phyloP scores from a whole-genome alignment of 92 coral and sea anemone species.

The Siderastrea siderea region DNA sequence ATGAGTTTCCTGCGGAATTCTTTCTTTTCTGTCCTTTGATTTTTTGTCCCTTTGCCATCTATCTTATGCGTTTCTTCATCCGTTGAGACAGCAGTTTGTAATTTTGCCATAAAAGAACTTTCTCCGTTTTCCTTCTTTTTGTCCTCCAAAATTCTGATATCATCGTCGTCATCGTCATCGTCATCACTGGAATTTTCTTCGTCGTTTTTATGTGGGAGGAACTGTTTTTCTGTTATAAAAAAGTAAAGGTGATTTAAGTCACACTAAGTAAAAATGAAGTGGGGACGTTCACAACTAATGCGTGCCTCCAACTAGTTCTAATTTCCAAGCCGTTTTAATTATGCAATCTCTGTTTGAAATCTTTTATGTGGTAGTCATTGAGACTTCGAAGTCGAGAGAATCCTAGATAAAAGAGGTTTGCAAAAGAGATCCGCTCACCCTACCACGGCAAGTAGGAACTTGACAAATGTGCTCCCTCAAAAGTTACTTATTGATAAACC shows the following conservation, averaged over 20 bases:
- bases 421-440: background rate
- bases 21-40: constrained; percentile 39
- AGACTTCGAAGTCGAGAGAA: background rate
- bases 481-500: no score
- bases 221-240: constrained; percentile 27
- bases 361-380: background rate
- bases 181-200: background rate
- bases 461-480: no score
- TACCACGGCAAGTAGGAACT: background rate
- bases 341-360: no score
- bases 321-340: background rate
- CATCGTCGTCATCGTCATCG: constrained; percentile 29
- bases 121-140: background rate
- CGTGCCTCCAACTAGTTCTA: background rate
- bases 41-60: constrained; percentile 33
- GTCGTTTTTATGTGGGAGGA: constrained; percentile 2
- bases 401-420: background rate
- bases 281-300: background rate
- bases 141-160: background rate
- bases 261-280: background rate
- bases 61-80: constrained; percentile 32
- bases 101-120: constrained; percentile 6
- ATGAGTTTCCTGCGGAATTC: constrained; percentile 34
- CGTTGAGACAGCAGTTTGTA: constrained; percentile 14
- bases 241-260: background rate